Conservation (phyloP, 2,113 vertebrate species). For the Thalassoma bifasciatum region DNA sequence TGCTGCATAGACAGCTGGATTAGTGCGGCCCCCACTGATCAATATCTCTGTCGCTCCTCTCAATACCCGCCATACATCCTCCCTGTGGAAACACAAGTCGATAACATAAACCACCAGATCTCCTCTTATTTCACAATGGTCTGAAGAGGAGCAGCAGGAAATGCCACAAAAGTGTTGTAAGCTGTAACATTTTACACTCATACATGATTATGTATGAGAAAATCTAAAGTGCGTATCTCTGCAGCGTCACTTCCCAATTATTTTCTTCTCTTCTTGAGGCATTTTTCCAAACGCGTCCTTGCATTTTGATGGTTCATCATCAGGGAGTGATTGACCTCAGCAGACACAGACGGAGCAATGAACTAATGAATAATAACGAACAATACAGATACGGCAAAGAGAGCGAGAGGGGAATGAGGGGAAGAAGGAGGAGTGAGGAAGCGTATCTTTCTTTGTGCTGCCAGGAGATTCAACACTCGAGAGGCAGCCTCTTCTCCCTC, state of each 20-base stretch:
- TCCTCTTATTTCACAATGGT: background rate
- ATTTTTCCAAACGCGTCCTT: slow-evolving; percentile 13
- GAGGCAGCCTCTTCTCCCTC: slow-evolving; percentile 20
- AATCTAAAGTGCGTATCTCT: background rate
- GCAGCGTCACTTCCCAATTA: background rate
- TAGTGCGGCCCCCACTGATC: slow-evolving; percentile 47
- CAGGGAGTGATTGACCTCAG: slow-evolving; percentile 44
- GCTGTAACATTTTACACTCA: background rate
- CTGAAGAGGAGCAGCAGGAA: slow-evolving; percentile 4
- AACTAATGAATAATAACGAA: slow-evolving; percentile 71
- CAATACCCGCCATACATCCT: slow-evolving; percentile 38
- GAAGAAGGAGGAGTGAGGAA: background rate
- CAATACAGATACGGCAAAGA: slow-evolving; percentile 30
- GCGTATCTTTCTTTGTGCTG: slow-evolving; percentile 14
- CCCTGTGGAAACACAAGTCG: slow-evolving; percentile 24
- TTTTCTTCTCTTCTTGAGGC: background rate
- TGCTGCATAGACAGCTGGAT: slow-evolving; percentile 27
- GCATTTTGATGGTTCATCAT: slow-evolving; percentile 32
- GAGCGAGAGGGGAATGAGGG: slow-evolving; percentile 4
- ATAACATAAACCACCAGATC: slow-evolving; percentile 21
- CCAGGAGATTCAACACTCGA: slow-evolving; percentile 13
- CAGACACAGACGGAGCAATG: slow-evolving; percentile 23
- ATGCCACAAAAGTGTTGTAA: background rate
- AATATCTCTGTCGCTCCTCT: slow-evolving; percentile 48
- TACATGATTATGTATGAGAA: background rate